Base-by-base conservation (phyloP, 2,113 vertebrate species). In the Forbesichthys agassizii region DNA sequence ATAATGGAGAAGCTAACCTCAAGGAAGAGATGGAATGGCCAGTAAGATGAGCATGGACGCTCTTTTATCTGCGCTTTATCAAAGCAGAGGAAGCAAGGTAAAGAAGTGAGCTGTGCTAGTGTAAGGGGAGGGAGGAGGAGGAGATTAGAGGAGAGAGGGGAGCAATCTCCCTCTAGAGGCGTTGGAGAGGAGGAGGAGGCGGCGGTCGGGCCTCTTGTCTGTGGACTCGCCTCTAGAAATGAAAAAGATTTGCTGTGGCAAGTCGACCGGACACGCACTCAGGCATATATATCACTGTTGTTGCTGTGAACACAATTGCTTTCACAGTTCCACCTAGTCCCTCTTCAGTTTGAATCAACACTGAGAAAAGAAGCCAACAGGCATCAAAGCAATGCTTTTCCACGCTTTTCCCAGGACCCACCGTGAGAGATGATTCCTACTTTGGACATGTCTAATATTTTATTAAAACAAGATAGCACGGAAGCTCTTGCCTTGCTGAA, bases 51-150 rank as follows among this genome's bases (percentile, higher is more conserved):
- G 86, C 77, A 76, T 78, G 84, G 79, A 66, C 80, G 67, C 14
- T 71, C 85, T 93, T 93, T 93, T 91, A 89, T 90, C 84, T 89
- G 84, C 85, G 86, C 86, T 86, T 88, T 92, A 80, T 88, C 86
- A 92, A 91, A 91, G 80, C 86, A 88, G 78, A 86, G 88, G 72
- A 42, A 6, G 36, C 36, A 42, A 8, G 36, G 4, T 42, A 42
- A 42, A 8, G 36, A 42, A 42, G 36, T 42, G 36, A 42, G 36
- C 36, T 5, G 36, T 6, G 36, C 5, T 42, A 42, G 4, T 42
- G 36, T 6, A 42, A 8, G 36, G 36, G 9, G 10, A 20, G 16
- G 18, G n/a, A 57, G 55, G 55, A 74, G 80, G 80, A 87, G 87
- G 82, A 81, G 82, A 84, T 79, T 78, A 84, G 68, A 80, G 83